phyloP scores from a whole-genome alignment of 2,113 vertebrate species.

The Bombycilla garrulus region DNA sequence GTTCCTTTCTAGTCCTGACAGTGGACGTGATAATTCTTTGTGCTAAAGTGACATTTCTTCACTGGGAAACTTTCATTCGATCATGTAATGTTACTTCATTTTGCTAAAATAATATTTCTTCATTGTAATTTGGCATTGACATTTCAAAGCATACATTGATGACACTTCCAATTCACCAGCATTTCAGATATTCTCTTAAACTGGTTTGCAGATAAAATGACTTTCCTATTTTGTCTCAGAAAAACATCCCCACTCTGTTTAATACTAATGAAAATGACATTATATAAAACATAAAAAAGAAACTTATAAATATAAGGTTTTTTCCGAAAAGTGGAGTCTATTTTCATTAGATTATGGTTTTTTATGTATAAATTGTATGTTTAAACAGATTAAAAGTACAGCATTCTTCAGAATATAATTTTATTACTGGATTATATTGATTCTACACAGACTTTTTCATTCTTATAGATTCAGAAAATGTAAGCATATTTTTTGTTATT shows the following conservation, averaged over 20 bases:
- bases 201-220: not conserved
- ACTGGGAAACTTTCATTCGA: not conserved
- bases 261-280: not conserved
- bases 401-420: not conserved
- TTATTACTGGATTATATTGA: not conserved
- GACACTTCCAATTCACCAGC: not conserved
- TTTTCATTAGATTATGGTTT: not conserved
- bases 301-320: not conserved
- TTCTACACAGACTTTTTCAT: fast-evolving
- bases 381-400: not conserved
- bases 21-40: not conserved
- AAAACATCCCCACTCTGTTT: not conserved
- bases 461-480: not conserved
- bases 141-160: not conserved
- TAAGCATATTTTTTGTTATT: not conserved
- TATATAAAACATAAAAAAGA: not conserved
- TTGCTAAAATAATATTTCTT: not conserved
- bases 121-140: not conserved
- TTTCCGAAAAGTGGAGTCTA: not conserved
- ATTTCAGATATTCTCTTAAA: not conserved
- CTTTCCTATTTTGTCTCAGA: not conserved
- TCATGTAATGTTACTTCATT: not conserved
- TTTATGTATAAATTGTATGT: not conserved
- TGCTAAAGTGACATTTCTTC: not conserved
- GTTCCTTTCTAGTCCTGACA: not conserved